phyloP scores from a whole-genome alignment of 2,888 invertebrate genomes.

The Dryadula phaetusa region DNA sequence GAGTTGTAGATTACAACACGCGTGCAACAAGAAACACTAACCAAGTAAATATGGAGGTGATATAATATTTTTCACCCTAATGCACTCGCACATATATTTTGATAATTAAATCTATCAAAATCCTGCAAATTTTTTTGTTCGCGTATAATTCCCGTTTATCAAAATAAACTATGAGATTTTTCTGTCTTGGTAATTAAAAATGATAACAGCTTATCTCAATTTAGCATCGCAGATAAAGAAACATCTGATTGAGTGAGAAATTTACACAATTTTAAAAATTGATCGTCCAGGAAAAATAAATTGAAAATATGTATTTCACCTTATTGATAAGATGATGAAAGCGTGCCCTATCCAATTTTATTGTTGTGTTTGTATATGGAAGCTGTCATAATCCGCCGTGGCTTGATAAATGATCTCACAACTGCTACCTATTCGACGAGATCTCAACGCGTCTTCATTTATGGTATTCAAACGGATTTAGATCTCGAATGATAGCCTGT shows the following conservation, averaged over 20 bases:
- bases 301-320: not conserved
- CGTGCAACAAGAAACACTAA: conserved; percentile 23
- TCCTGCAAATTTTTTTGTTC: no score
- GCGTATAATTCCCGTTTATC: no score
- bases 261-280: no score
- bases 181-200: no score
- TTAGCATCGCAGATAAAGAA: no score
- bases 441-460: conserved; percentile 71
- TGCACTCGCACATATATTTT: not conserved
- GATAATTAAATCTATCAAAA: not conserved
- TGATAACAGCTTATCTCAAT: no score
- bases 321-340: not conserved
- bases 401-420: conserved; percentile 71
- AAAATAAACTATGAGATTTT: no score
- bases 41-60: conserved; percentile 36
- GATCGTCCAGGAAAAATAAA: no score
- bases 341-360: conserved; percentile 37
- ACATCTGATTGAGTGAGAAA: no score
- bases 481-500: conserved; percentile 53
- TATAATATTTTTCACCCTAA: not conserved
- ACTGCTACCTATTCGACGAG: conserved; percentile 59
- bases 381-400: conserved; percentile 53
- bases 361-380: conserved; percentile 41
- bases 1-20: conserved; percentile 30
- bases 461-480: conserved; percentile 72